Conservation (phyloP, 2,113 vertebrate species). For the Strix uralensis region DNA sequence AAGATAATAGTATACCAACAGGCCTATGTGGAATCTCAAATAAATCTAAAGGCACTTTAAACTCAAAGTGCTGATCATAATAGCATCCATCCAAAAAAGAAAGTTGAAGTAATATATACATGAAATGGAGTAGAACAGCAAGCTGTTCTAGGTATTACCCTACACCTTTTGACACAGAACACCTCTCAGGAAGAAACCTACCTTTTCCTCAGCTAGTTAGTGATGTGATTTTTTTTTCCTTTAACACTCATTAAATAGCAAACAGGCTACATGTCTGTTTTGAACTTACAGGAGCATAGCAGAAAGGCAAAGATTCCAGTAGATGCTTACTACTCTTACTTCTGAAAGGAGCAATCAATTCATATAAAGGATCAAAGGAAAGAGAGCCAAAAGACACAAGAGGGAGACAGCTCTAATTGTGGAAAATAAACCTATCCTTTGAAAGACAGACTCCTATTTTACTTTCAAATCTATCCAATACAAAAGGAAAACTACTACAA, state of each 20-base stretch:
- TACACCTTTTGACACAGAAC: background rate
- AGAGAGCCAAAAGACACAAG: background rate
- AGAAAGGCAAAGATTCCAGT: background rate
- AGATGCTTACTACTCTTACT: background rate
- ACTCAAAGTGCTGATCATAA: background rate
- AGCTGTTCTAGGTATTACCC: background rate
- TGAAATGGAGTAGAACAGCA: background rate
- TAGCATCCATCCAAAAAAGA: background rate
- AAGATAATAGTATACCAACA: background rate
- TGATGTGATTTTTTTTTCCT: background rate
- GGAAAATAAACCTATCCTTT: background rate
- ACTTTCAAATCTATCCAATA: background rate
- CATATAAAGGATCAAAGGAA: background rate
- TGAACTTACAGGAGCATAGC: background rate
- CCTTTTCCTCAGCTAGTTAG: background rate
- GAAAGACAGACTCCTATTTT: background rate
- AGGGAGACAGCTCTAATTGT: background rate
- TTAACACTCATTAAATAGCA: background rate
- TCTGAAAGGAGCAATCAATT: background rate
- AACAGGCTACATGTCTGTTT: background rate
- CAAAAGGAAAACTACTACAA: background rate
- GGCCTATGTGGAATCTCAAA: background rate
- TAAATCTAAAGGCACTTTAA: background rate
- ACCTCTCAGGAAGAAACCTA: background rate
- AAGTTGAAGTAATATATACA: background rate